A percentile compares a stretch with the other conserved stretches of the same genome.
phyloP scores from a whole-genome alignment of 2,113 vertebrate genomes.

The Callipepla squamata region DNA sequence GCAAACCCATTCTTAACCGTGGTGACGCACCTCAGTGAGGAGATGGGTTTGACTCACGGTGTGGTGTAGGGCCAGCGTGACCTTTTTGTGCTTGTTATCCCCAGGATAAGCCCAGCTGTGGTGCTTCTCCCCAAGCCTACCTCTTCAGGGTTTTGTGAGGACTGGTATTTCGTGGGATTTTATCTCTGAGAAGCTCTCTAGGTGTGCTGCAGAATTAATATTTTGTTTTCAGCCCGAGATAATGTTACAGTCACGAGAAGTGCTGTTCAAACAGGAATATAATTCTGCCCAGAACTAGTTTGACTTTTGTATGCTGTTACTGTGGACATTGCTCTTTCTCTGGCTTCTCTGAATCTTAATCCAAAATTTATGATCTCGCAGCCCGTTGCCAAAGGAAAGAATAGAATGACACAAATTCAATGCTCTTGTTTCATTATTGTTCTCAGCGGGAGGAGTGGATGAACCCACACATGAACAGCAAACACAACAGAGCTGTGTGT shows the following conservation, averaged over 20 bases:
- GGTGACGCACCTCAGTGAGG: neutral
- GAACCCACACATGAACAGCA: constrained; percentile 55
- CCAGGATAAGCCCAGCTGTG: neutral
- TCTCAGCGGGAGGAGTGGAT: constrained; percentile 56
- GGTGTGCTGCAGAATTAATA: neutral
- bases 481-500: constrained; percentile 65
- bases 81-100: neutral
- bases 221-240: constrained; percentile 12
- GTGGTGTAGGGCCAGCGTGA: neutral
- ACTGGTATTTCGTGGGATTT: neutral
- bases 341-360: constrained; percentile 59
- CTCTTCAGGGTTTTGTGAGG: neutral
- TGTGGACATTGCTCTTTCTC: constrained; percentile 38
- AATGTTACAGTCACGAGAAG: neutral
- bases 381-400: constrained; percentile 54
- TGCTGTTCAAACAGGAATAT: constrained; percentile 11
- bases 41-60: neutral
- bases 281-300: neutral
- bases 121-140: neutral
- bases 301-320: constrained; percentile 9
- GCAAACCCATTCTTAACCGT: neutral
- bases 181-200: neutral
- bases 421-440: constrained; percentile 60
- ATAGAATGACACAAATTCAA: constrained; percentile 59
- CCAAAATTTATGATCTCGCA: constrained; percentile 66